Conservation (phyloP, 2,888 invertebrate genomes). For the Galerucella calmariensis region DNA sequence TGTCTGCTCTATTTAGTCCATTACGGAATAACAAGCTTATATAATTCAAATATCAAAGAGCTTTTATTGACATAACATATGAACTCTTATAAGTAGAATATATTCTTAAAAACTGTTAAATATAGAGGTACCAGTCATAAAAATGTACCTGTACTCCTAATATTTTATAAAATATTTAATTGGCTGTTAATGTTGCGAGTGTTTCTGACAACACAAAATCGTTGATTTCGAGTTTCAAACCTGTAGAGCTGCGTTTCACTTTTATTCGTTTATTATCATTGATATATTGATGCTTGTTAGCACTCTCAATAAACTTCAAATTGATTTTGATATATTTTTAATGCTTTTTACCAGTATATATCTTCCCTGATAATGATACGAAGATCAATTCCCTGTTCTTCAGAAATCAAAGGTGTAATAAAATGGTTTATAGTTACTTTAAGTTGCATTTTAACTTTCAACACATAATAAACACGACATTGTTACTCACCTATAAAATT, state of each 20-base stretch:
- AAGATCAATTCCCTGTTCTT: conserved; percentile 16
- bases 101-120: not conserved
- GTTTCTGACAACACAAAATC: conserved; percentile 1
- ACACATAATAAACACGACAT: not conserved
- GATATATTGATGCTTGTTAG: conserved; percentile 20
- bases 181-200: conserved; percentile 7
- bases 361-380: conserved; percentile 9
- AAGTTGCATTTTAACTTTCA: not conserved
- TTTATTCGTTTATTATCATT: conserved; percentile 32
- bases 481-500: not conserved
- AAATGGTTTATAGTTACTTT: conserved; percentile 3
- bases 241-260: conserved; percentile 14
- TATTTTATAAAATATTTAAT: conserved; percentile 11
- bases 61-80: not conserved
- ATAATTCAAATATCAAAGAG: not conserved
- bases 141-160: not conserved
- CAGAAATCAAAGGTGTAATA: conserved; percentile 7
- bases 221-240: not conserved
- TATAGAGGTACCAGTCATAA: not conserved
- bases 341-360: not conserved
- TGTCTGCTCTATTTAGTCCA: not conserved
- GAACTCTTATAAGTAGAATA: not conserved
- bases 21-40: conserved; percentile 1
- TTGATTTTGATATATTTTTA: conserved; percentile 17
- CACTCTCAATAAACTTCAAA: conserved; percentile 14